Base-by-base conservation (phyloP, 2,113 vertebrate genomes). In the Rhegmatorhina hoffmannsi region DNA sequence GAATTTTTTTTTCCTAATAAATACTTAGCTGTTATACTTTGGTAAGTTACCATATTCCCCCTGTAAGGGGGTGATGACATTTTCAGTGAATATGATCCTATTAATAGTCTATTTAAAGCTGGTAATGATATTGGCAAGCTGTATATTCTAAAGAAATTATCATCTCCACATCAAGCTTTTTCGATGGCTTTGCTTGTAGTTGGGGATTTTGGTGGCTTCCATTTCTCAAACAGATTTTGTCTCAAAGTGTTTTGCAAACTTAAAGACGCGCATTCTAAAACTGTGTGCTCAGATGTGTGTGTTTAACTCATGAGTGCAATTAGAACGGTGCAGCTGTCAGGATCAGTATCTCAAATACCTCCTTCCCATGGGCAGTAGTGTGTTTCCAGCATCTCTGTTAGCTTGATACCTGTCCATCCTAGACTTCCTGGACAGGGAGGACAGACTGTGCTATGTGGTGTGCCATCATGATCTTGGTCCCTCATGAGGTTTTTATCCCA, bases 71-170 rank as follows among this genome's bases (percentile, higher is more conserved):
- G 46, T 66, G 17, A 31, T 78, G 64, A 26, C 46, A 81, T 78
- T 90, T 60, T 17, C 64, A n/a, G 24, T 67, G 64, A 84, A 72
- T 60, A 43, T 68, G 58, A 47, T 70, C 25, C 19, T 93, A 60
- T 86, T 94, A 33, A 66, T 85, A 85, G 28, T 63, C 75, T 55
- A 3, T 86, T 93, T 83, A 67, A 92, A 84, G 47, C 80, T 84
- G 34, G 38, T 72, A 44, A 78, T 67, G 29, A 59, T 74, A 50
- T 34, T 81, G 50, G 63, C 93, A 89, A 84, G 50, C 60, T 89
- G 59, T 31, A 81, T 44, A 68, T 66, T 87, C 33, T 68, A 68
- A 70, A 60, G 52, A 84, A 90, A 67, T 56, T 23, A 1, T 84
- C 18, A 8, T 86, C 50, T 89, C 64, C 62, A 63, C 40, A 36